Evolutionary conservation across 2,113 vertebrate genomes (phyloP), one percentile per base, ranked within the genome.

Genomic region (Etheostoma spectabile): DNA sequence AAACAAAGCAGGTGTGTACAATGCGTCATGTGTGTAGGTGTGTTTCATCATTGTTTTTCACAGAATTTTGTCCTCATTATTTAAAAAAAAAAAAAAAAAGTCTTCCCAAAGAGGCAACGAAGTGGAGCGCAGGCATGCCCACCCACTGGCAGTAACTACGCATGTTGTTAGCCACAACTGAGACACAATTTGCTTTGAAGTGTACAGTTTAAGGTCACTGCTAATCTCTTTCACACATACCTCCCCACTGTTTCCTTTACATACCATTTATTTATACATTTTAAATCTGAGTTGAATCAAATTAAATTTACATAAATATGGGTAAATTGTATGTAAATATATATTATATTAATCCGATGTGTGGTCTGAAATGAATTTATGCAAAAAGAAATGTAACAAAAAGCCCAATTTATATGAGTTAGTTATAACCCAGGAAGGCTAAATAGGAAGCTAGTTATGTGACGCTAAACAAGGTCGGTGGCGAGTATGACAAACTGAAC

Each of bases 1-100:
- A 6, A 3, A 62, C 64, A 81, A 5, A 15, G 8, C 71, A 91
- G 92, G 94, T 95, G 24, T 21, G 83, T 83, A 24, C 5, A 13
- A 49, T 4, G 0, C 14, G 7, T 55, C 51, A 49, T 16, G 13
- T 13, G 6, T 38, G 70, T 66, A 3, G 15, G 64, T 15, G 27
- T 33, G 22, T 53, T 63, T 65, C 30, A 8, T 51, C 56, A 46
- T 10, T 64, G 45, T 24, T 19, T 19, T 64, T 71, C 21, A 75
- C 30, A 69, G 18, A 27, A n/a, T 1, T 63, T 78, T 61, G 21
- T 33, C 67, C 74, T 73, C 18, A 12, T 12, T 5, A n/a, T 48
- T 53, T 30, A 6, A 19, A 61, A 21, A 45, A 1, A 10, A 38
- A 38, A 10, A 70, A 78, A 62, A 45, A 64, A 76, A 63, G 15